These are phyloP conservation scores for Lepeophtheirus nordmannii DNA, from an alignment of 2,888 invertebrate species.

Conservation along the genomic window DNA sequence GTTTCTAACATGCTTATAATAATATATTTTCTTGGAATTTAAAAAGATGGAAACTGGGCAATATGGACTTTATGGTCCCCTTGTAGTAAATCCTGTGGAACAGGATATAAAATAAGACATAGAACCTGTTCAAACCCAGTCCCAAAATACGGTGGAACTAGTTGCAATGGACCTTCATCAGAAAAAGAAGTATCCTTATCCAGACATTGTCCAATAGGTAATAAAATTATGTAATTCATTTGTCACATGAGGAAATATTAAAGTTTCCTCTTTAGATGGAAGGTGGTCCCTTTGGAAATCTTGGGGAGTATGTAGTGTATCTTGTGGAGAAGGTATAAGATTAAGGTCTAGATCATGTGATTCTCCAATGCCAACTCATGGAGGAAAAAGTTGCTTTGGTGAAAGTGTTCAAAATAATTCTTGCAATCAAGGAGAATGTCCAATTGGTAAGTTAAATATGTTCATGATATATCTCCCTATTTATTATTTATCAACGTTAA, in stretches of 20 bases:
- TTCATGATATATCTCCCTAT: too few species aligned
- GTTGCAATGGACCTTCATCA: neutral
- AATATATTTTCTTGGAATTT: neutral
- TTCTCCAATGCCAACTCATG: neutral
- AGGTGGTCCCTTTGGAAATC: neutral
- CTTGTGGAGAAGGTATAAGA: neutral
- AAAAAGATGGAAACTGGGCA: neutral
- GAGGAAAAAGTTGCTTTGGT: neutral
- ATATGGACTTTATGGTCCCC: neutral
- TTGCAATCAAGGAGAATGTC: neutral
- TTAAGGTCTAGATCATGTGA: neutral
- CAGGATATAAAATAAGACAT: neutral
- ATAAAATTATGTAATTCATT: neutral
- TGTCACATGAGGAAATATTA: too few species aligned
- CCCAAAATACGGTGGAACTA: neutral
- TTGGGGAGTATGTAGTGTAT: neutral
- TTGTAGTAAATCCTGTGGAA: neutral
- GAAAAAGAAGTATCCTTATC: neutral
- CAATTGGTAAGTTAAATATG: neutral
- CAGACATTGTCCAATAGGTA: neutral
- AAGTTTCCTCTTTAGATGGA: neutral
- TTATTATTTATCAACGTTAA: too few species aligned
- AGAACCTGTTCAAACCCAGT: neutral
- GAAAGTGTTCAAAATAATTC: neutral
- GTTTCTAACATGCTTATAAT: neutral